These are phyloP conservation scores for Acheta domesticus DNA, from an alignment of 2,888 invertebrate species.

Conservation along the genomic window DNA sequence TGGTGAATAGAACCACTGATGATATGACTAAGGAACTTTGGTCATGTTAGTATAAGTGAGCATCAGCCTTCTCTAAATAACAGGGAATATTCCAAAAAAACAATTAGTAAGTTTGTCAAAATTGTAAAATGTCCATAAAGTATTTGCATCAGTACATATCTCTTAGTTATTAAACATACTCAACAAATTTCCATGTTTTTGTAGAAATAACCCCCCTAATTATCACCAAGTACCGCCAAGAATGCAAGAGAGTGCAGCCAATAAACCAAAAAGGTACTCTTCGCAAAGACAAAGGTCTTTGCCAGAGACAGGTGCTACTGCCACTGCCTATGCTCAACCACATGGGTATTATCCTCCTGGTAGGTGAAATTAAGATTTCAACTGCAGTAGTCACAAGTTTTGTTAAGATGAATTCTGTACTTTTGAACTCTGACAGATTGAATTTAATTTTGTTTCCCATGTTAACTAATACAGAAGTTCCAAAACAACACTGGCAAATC, in stretches of 20 bases:
- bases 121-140: no score
- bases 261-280: conserved; percentile 64
- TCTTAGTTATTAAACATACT: conserved; percentile 19
- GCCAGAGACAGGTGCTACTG: conserved; percentile 51
- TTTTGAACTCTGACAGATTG: no score
- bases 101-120: background rate
- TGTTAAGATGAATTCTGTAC: no score
- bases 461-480: no score
- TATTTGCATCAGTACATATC: background rate
- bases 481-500: no score
- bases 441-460: no score
- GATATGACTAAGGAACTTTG: conserved; percentile 30
- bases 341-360: conserved; percentile 24
- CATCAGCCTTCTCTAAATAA: conserved; percentile 4
- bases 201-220: background rate
- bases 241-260: conserved; percentile 43
- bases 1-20: conserved; percentile 25
- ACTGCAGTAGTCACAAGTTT: no score
- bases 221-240: conserved; percentile 39
- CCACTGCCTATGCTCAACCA: conserved; percentile 34
- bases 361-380: background rate
- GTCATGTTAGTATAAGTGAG: conserved; percentile 25
- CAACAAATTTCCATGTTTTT: background rate
- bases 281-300: conserved; percentile 60
- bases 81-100: conserved; percentile 9